Evolutionary conservation across 2,888 invertebrate species (phyloP).

Genomic region (Clepsis dumicolana): DNA sequence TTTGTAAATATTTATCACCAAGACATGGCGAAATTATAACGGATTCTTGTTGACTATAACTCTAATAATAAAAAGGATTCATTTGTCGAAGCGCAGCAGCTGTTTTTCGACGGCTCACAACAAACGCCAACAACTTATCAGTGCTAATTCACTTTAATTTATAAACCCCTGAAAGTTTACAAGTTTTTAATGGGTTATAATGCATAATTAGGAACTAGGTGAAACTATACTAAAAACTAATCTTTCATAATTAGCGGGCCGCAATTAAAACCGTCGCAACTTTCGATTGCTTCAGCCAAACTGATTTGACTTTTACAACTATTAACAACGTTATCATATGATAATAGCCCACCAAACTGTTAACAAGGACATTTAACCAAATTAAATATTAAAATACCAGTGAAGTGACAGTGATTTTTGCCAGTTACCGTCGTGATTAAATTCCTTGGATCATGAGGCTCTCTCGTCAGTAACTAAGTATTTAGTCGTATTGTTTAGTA

Average conservation of each 20-base stretch:
- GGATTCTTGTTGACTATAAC: no score
- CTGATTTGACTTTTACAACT: background rate
- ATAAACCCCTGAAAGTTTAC: no score
- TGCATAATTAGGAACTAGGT: background rate
- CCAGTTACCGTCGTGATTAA: background rate
- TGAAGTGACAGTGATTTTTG: constrained; percentile 5
- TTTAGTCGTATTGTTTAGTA: background rate
- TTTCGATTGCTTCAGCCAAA: background rate
- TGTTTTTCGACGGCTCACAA: no score
- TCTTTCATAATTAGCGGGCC: background rate
- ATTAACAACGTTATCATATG: background rate
- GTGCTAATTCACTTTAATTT: no score
- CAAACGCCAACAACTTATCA: no score
- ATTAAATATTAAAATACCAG: background rate
- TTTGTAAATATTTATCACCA: no score
- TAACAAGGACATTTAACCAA: background rate
- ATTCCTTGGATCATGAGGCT: constrained; percentile 22
- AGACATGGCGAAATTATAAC: no score
- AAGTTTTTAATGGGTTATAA: background rate
- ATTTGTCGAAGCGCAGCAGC: no score
- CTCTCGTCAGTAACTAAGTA: constrained; percentile 35
- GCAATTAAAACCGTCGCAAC: background rate
- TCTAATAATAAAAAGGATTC: no score
- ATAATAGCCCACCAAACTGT: background rate
- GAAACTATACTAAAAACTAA: background rate